Conservation (phyloP, 2,888 invertebrate species). For the Lasioglossum figueresi region DNA sequence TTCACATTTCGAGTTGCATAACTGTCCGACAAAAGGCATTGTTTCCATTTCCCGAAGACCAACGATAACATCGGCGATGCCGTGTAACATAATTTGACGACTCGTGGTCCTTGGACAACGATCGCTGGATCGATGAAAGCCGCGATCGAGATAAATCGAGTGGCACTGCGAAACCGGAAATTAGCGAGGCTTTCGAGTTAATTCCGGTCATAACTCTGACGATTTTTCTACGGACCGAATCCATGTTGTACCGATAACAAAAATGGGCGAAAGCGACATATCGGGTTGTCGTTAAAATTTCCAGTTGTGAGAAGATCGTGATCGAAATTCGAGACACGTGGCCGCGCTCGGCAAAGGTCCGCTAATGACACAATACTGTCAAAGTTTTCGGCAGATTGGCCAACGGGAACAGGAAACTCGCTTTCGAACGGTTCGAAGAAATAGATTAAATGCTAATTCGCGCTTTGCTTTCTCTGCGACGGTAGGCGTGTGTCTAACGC, state of each 20-base stretch:
- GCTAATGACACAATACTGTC: not conserved
- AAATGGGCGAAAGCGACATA: not conserved
- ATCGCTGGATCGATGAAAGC: not conserved
- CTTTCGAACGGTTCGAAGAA: constrained; percentile 13
- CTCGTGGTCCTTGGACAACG: not conserved
- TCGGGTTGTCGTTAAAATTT: constrained; percentile 29
- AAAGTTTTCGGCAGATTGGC: constrained; percentile 20
- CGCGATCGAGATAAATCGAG: not conserved
- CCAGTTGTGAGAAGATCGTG: not conserved
- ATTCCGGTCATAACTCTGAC: not conserved
- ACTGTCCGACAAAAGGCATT: not conserved
- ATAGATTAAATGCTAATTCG: constrained; percentile 1
- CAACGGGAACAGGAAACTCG: constrained; percentile 28
- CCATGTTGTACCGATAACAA: not conserved
- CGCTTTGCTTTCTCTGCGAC: not conserved
- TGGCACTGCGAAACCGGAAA: not conserved
- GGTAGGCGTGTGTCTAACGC: not conserved
- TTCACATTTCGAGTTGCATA: not conserved
- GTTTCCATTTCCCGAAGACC: not conserved
- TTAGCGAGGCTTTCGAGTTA: not conserved
- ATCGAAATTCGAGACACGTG: constrained; percentile 43
- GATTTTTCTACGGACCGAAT: not conserved
- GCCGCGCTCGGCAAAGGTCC: not conserved
- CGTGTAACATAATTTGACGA: not conserved
- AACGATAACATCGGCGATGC: not conserved